Percentiles rank a stretch among this genome's conserved stretches.
Evolutionary conservation across 2,113 vertebrate species (phyloP).

Genomic region (Odocoileus hemionus): DNA sequence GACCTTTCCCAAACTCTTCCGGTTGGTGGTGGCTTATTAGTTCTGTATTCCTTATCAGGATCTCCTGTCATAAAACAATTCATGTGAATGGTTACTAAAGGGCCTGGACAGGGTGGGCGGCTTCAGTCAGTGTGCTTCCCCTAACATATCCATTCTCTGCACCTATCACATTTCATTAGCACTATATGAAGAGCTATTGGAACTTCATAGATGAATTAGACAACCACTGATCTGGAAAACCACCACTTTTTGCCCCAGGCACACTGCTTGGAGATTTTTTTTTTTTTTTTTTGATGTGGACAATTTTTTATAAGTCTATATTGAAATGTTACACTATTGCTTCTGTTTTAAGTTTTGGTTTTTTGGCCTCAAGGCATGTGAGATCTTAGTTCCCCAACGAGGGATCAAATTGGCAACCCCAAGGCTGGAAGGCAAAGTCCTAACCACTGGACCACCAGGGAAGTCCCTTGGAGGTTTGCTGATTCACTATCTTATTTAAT

Average conservation of each 20-base stretch:
- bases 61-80: neutral
- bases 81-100: neutral
- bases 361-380: neutral
- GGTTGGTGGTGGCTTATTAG: neutral
- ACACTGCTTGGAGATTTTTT: neutral
- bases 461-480: neutral
- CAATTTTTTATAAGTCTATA: neutral
- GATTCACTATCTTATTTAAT: neutral
- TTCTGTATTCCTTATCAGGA: neutral
- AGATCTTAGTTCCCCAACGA: neutral
- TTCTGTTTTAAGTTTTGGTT: neutral
- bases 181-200: neutral
- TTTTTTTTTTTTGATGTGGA: neutral
- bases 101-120: neutral
- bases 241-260: neutral
- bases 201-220: neutral
- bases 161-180: neutral
- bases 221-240: neutral
- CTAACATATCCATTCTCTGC: neutral
- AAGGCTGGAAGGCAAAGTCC: neutral
- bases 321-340: neutral
- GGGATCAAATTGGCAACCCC: neutral
- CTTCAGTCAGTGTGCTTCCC: neutral
- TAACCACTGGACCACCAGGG: neutral
- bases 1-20: neutral